A percentile compares a stretch with the other conserved stretches of the same genome.
phyloP scores from a whole-genome alignment of 2,888 invertebrate genomes.

The Lithophane ornitopus region DNA sequence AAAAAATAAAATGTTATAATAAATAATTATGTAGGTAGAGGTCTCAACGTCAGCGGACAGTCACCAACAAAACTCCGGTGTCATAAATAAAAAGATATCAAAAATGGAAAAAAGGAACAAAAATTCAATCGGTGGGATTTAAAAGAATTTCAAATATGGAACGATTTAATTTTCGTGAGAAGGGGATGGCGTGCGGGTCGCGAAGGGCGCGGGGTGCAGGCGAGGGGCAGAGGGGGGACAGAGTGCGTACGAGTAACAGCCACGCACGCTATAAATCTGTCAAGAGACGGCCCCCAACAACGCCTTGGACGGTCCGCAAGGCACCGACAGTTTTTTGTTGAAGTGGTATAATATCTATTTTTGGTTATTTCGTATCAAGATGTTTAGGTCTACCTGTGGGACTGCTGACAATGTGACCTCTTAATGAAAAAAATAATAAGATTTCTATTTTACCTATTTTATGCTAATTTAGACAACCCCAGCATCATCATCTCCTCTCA shows the following conservation, averaged over 20 bases:
- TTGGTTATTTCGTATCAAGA: conserved; percentile 61
- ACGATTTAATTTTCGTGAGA: conserved; percentile 83
- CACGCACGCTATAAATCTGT: conserved; percentile 88
- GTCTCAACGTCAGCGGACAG: conserved; percentile 50
- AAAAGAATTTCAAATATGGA: conserved; percentile 80
- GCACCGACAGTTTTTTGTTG: conserved; percentile 69
- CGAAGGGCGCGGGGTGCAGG: conserved; percentile 56
- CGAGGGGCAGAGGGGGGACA: conserved; percentile 53
- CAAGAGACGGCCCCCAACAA: conserved; percentile 82
- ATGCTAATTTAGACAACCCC: neutral
- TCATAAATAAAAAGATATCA: conserved; percentile 56
- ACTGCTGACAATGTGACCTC: conserved; percentile 44
- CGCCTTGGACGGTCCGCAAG: conserved; percentile 81
- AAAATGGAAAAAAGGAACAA: conserved; percentile 69
- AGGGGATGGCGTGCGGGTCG: conserved; percentile 70
- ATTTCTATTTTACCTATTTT: neutral
- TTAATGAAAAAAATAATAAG: neutral
- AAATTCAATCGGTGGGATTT: conserved; percentile 76
- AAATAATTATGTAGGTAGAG: conserved; percentile 26
- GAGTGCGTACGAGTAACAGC: conserved; percentile 80
- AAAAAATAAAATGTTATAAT: conserved; percentile 12
- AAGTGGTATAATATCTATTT: conserved; percentile 67
- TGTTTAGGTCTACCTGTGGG: conserved; percentile 55
- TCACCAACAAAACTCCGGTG: conserved; percentile 67
- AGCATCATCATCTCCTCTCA: too few species aligned